phyloP scores from a whole-genome alignment of 2,888 invertebrate genomes.

The Theodoxus fluviatilis region DNA sequence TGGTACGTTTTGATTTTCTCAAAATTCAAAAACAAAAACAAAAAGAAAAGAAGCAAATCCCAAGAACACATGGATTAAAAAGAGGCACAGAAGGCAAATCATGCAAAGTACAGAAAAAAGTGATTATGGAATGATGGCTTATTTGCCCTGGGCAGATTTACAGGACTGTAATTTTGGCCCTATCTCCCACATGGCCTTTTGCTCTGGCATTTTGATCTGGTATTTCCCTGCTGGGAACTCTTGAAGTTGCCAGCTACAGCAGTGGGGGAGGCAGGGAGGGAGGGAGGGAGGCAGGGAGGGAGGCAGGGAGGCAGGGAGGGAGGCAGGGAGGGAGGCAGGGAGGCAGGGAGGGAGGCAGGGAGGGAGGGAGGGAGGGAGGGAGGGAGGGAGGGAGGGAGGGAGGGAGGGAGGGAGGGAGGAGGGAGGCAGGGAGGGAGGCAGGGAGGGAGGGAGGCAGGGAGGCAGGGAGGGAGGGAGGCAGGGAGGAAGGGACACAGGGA shows the following conservation, averaged over 20 bases:
- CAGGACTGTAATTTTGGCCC: too few species aligned
- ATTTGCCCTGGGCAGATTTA: too few species aligned
- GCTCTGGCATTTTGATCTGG: too few species aligned
- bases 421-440: neutral
- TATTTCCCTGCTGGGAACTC: too few species aligned
- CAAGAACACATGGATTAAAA: too few species aligned
- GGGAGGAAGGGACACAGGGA: neutral
- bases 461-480: neutral
- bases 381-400: neutral
- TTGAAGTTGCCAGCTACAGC: neutral
- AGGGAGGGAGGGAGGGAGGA: neutral
- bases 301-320: neutral
- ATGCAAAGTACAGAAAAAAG: too few species aligned
- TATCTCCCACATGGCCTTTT: too few species aligned
- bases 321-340: neutral
- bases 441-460: neutral
- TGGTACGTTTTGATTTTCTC: too few species aligned
- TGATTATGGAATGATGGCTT: too few species aligned
- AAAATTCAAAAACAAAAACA: too few species aligned
- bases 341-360: neutral
- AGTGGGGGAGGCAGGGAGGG: constrained; percentile 10
- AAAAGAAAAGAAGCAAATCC: too few species aligned
- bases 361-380: neutral
- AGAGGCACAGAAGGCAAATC: too few species aligned
- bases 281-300: neutral